A percentile compares a stretch with the other conserved stretches of the same genome.
Conservation (phyloP, 2,797 vertebrate species). For the Allenopithecus nigroviridis region DNA sequence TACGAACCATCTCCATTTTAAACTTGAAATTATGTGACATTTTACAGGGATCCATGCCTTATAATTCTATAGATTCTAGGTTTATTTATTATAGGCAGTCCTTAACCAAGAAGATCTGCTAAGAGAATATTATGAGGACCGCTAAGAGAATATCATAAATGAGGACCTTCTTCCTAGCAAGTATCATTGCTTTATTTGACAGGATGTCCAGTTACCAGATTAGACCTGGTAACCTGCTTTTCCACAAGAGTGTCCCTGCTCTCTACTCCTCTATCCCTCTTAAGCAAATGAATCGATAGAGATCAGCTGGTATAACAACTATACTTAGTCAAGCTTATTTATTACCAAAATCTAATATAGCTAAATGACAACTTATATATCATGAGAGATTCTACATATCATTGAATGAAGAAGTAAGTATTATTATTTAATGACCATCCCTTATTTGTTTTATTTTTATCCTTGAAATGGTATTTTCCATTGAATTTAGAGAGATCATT, state of each 20-base stretch:
- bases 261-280: background rate
- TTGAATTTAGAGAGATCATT: background rate
- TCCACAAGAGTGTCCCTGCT: background rate
- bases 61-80: background rate
- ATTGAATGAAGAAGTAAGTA: background rate
- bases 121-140: background rate
- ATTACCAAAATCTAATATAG: background rate
- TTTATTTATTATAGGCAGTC: background rate
- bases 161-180: background rate
- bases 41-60: constrained; percentile 12
- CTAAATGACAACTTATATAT: background rate
- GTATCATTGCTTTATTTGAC: background rate
- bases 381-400: background rate
- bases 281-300: background rate
- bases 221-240: background rate
- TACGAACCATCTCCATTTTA: background rate
- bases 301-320: background rate
- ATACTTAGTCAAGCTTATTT: background rate
- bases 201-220: background rate
- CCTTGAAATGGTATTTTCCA: background rate
- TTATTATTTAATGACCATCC: background rate
- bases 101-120: background rate
- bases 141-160: background rate
- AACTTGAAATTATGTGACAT: background rate
- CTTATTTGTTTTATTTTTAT: background rate